These are phyloP conservation scores for Brachynemurus nebulosus DNA, from an alignment of 2,888 invertebrate species.

Conservation along the genomic window DNA sequence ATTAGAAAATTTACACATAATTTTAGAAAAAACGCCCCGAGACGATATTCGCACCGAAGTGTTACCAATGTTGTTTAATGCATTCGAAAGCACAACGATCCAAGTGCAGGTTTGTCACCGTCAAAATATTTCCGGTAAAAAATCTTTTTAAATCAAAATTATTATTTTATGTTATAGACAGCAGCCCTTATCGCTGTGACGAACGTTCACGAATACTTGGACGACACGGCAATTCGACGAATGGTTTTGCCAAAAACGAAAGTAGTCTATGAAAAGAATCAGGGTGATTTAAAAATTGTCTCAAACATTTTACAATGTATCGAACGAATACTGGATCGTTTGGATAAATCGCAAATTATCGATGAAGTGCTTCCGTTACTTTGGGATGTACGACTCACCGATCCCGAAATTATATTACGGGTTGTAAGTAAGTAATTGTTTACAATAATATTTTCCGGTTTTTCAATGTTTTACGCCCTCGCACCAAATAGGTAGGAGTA, in stretches of 20 bases:
- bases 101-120: slow-evolving; percentile 71
- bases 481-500: no score
- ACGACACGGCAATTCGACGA: slow-evolving; percentile 64
- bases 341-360: slow-evolving; percentile 77
- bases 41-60: slow-evolving; percentile 70
- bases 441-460: no score
- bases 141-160: background rate
- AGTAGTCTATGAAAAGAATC: slow-evolving; percentile 63
- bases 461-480: no score
- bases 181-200: slow-evolving; percentile 79
- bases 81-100: slow-evolving; percentile 76
- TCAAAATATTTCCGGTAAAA: background rate
- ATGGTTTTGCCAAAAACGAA: slow-evolving; percentile 77
- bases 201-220: slow-evolving; percentile 70
- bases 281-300: slow-evolving; percentile 64
- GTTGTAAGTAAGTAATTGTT: slow-evolving; percentile 84
- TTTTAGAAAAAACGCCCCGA: slow-evolving; percentile 72
- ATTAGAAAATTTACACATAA: slow-evolving; percentile 77
- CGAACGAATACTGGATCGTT: slow-evolving; percentile 66
- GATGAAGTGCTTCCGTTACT: slow-evolving; percentile 84
- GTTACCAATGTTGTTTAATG: slow-evolving; percentile 71
- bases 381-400: slow-evolving; percentile 70
- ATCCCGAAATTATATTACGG: slow-evolving; percentile 77
- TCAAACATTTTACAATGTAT: slow-evolving; percentile 64
- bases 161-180: slow-evolving; percentile 41